Evolutionary conservation across 2,113 vertebrate genomes (phyloP), one percentile per base, ranked within the genome.

Genomic region (Aplodontia rufa): DNA sequence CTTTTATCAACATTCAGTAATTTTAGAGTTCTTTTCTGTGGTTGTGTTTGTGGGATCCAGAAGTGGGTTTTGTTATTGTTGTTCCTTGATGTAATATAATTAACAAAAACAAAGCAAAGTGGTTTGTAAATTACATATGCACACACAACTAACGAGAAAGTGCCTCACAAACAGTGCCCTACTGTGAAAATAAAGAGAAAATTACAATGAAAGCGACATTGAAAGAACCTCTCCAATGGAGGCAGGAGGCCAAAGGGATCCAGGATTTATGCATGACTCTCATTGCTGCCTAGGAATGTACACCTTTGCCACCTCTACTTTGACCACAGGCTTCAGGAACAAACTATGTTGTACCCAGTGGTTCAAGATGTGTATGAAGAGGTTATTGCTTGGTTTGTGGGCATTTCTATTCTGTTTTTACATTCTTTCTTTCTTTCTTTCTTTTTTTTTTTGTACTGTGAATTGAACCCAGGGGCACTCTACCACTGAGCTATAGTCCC

Each of bases 11-110:
- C 32, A 51, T 87, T 88, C 28, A 91, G 62, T 64, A 84, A 60
- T 88, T 87, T 82, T 87, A 68, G 37, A 24, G 8, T 66, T 91
- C 45, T 97, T 91, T 96, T 76, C 58, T 84, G 22, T 81, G 71
- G 3, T 75, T 92, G 68, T 91, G 32, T 62, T 66, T 86, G 28
- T 90, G 58, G 51, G 28, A 94, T 90, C 90, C 72, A 78, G 64
- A 93, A 87, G 40, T 79, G 32, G 35, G 6, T 24, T 90, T 95
- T 74, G 42, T 88, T 91, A 60, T 72, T 75, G 24, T 91, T 90
- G 5, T 79, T 69, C 12, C 42, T 83, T 75, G 22, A 22, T 37
- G 53, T 79, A 69, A 55, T 69, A 55, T 87, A 72, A 75, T 83
- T 72, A 69, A 62, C 13, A 88, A 92, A 87, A 93, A 22, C 58